Conservation (phyloP, 2,888 invertebrate species). For the Trissonchulus sp. region DNA sequence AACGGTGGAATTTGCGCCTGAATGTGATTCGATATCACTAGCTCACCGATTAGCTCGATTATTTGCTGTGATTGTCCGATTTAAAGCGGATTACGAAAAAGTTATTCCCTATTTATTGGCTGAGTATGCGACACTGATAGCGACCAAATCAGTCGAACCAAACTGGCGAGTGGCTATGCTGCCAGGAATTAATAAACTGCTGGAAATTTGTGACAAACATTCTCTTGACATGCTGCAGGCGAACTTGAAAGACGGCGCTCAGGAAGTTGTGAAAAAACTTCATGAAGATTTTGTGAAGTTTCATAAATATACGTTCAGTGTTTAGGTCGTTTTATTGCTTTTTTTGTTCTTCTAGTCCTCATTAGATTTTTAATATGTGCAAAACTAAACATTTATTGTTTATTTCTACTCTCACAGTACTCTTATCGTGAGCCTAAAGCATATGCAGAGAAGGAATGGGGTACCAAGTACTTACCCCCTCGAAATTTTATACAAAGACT, state of each 20-base stretch:
- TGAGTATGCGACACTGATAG: no score
- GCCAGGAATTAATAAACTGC: background rate
- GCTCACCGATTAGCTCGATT: no score
- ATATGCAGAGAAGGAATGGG: background rate
- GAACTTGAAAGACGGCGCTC: background rate
- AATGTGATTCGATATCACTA: no score
- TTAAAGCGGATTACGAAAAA: no score
- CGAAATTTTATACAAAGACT: no score
- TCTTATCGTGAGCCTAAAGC: background rate
- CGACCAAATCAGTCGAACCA: background rate
- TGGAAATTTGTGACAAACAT: background rate
- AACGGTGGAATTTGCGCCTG: no score
- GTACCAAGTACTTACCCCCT: no score
- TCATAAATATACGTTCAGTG: background rate
- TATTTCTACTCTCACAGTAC: background rate
- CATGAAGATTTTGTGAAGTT: slow-evolving; percentile 2
- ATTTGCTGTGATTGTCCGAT: no score
- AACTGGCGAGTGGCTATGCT: background rate
- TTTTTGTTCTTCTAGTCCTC: no score
- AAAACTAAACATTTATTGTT: background rate
- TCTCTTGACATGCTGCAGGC: background rate
- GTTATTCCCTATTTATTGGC: no score
- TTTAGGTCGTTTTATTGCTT: no score
- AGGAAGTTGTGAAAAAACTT: background rate
- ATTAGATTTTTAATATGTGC: background rate